A percentile compares a stretch with the other conserved stretches of the same genome.
phyloP scores from a whole-genome alignment of 2,797 vertebrate genomes.

The Phrynocephalus forsythii region DNA sequence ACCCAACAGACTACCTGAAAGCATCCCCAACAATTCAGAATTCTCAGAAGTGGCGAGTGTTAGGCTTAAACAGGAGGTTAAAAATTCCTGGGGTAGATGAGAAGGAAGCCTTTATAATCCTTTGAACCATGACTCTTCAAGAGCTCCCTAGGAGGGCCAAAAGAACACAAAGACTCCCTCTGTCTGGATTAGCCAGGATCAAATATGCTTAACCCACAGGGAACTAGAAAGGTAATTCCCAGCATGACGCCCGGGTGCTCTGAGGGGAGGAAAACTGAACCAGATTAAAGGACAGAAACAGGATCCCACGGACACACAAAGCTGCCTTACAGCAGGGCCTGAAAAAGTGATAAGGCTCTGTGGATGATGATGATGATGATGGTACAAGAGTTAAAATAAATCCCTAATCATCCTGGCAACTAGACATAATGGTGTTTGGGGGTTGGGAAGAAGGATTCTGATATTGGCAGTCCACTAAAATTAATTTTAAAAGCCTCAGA shows the following conservation, averaged over 20 bases:
- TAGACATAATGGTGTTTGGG: too few relatives aligned
- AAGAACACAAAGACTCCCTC: not conserved
- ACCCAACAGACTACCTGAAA: too few relatives aligned
- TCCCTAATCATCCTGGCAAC: too few relatives aligned
- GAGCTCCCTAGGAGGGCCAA: not conserved
- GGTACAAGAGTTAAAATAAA: too few relatives aligned
- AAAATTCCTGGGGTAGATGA: not conserved
- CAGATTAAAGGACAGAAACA: not conserved
- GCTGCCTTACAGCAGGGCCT: not conserved
- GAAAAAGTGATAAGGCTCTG: too few relatives aligned
- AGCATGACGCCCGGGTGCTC: conserved; percentile 6
- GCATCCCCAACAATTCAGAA: not conserved
- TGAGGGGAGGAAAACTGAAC: not conserved
- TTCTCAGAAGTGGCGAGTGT: not conserved
- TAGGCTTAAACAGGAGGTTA: not conserved
- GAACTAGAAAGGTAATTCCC: conserved; percentile 22
- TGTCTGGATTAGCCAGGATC: conserved; percentile 28
- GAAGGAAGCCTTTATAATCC: not conserved
- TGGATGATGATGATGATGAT: too few relatives aligned
- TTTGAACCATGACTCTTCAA: not conserved
- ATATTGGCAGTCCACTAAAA: too few relatives aligned
- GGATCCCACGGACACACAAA: not conserved
- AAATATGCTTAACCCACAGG: not conserved
- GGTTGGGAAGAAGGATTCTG: too few relatives aligned
- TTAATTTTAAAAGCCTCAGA: not conserved